These are phyloP conservation scores for Suncus etruscus DNA, from an alignment of 2,113 vertebrate genomes.

Conservation along the genomic window DNA sequence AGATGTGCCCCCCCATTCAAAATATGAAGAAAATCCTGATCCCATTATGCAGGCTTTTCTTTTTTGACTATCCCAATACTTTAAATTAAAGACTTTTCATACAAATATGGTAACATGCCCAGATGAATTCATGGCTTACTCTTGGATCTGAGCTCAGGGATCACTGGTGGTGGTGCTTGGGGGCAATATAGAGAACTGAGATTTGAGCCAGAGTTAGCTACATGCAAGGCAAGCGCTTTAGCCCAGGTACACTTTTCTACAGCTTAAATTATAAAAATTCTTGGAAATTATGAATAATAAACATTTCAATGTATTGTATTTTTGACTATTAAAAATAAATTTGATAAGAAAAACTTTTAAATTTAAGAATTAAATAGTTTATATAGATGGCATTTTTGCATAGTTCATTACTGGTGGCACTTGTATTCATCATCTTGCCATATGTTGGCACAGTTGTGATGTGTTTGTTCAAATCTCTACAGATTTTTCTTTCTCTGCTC, in stretches of 20 bases:
- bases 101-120: no score
- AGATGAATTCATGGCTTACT: no score
- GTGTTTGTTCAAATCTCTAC: slow-evolving; percentile 49
- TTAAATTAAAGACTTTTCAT: not conserved
- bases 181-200: no score
- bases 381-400: not conserved
- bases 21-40: not conserved
- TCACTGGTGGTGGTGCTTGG: no score
- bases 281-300: not conserved
- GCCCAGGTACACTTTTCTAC: no score
- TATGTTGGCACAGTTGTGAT: slow-evolving; percentile 63
- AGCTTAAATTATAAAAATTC: not conserved
- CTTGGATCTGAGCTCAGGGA: no score
- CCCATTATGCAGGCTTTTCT: not conserved
- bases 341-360: not conserved
- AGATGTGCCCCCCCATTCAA: not conserved
- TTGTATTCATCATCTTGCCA: slow-evolving; percentile 57
- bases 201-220: no score
- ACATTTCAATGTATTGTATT: not conserved
- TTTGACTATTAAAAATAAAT: not conserved
- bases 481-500: slow-evolving; percentile 46
- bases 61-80: not conserved
- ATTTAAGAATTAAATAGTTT: slow-evolving; percentile 58
- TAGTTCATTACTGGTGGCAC: slow-evolving; percentile 47
- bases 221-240: no score